phyloP scores from a whole-genome alignment of 2,797 vertebrate species.

The Pelochelys cantorii region DNA sequence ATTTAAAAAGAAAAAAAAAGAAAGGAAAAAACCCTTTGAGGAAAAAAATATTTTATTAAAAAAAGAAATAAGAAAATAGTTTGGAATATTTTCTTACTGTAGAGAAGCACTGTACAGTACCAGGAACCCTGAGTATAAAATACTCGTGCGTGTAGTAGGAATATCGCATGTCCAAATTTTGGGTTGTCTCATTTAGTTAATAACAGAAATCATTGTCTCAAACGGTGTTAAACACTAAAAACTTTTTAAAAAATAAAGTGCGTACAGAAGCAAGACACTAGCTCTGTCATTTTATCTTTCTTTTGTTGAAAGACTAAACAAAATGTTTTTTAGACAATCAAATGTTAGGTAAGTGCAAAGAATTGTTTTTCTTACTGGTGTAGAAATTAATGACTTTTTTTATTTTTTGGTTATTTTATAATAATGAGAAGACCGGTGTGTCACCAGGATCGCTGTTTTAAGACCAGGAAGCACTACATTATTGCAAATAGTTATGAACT shows the following conservation, averaged over 20 bases:
- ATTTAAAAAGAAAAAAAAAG: conserved; percentile 71
- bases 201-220: conserved; percentile 77
- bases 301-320: conserved; percentile 86
- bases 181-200: conserved; percentile 79
- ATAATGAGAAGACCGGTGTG: conserved; percentile 78
- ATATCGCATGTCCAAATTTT: conserved; percentile 78
- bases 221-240: conserved; percentile 86
- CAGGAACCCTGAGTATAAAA: conserved; percentile 82
- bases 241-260: conserved; percentile 80
- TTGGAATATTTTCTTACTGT: conserved; percentile 90
- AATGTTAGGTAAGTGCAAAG: conserved; percentile 85
- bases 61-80: conserved; percentile 84
- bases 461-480: conserved; percentile 92
- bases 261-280: conserved; percentile 81
- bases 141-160: conserved; percentile 81
- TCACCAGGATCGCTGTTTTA: conserved; percentile 81
- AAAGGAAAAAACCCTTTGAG: conserved; percentile 67
- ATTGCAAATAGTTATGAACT: conserved; percentile 88
- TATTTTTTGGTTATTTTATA: conserved; percentile 84
- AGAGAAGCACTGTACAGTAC: conserved; percentile 84
- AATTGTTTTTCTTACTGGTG: conserved; percentile 85
- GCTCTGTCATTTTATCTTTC: conserved; percentile 86
- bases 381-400: conserved; percentile 87
- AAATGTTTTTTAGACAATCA: conserved; percentile 88
- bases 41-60: conserved; percentile 86